These are phyloP conservation scores for Mythimna pallens DNA, from an alignment of 2,888 invertebrate genomes.

Conservation along the genomic window DNA sequence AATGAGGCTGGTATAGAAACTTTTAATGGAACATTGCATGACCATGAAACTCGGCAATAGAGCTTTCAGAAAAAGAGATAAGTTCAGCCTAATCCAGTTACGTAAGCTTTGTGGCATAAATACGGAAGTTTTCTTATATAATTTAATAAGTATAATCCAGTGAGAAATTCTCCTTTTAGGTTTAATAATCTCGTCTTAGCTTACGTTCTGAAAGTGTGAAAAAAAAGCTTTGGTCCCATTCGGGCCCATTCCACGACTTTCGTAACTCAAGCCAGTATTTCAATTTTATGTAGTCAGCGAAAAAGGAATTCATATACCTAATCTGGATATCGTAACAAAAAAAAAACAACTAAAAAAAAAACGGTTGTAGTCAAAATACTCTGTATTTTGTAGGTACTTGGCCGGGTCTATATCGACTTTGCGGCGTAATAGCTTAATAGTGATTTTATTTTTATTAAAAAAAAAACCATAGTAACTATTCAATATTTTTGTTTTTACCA, in stretches of 20 bases:
- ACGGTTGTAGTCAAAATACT: too few species aligned
- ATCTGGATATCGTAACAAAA: neutral
- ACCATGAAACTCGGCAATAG: constrained; percentile 28
- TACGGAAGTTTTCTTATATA: constrained; percentile 29
- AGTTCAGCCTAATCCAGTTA: constrained; percentile 19
- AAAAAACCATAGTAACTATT: too few species aligned
- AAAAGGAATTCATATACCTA: too few species aligned
- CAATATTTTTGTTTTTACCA: too few species aligned
- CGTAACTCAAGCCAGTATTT: neutral
- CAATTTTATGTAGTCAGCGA: neutral
- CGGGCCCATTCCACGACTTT: neutral
- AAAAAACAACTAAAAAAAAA: neutral
- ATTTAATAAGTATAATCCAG: constrained; percentile 18
- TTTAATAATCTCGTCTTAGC: constrained; percentile 14
- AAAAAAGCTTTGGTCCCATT: neutral
- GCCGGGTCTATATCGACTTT: too few species aligned
- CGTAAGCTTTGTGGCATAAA: constrained; percentile 13
- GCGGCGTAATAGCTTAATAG: too few species aligned
- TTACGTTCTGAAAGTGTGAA: constrained; percentile 6
- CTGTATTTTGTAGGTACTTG: too few species aligned
- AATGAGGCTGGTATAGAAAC: constrained; percentile 15
- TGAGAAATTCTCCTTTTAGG: constrained; percentile 1
- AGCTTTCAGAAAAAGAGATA: constrained; percentile 39
- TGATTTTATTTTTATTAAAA: too few species aligned
- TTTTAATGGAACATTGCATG: constrained; percentile 34